Evolutionary conservation across 2,113 vertebrate genomes (phyloP).

Genomic region (Spermophilus dauricus): DNA sequence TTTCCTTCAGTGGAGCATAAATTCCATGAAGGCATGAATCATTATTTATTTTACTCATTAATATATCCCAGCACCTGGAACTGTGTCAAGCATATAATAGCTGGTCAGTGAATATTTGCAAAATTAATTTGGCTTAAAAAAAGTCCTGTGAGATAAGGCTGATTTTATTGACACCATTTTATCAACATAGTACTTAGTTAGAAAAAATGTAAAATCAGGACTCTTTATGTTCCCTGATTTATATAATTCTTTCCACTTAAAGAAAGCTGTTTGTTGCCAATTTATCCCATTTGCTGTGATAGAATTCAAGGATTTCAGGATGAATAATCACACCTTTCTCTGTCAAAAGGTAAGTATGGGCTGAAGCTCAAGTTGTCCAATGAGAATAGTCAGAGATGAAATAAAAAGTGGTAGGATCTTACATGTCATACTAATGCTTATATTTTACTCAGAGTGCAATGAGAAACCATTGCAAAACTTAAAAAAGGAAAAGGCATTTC

Average conservation of each 20-base stretch:
- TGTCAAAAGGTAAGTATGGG: background rate
- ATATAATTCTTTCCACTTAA: background rate
- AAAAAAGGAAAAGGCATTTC: background rate
- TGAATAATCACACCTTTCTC: background rate
- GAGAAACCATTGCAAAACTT: background rate
- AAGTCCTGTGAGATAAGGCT: background rate
- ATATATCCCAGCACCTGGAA: background rate
- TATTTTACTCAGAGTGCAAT: background rate
- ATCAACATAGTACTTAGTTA: background rate
- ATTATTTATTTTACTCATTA: background rate
- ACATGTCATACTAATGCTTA: background rate
- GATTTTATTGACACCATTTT: background rate
- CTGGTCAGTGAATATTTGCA: background rate
- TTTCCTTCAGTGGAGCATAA: background rate
- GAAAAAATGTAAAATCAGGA: constrained; percentile 10
- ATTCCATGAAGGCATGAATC: background rate
- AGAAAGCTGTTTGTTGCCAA: background rate
- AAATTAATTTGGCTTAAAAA: background rate
- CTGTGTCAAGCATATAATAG: background rate
- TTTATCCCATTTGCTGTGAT: background rate
- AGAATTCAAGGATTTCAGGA: background rate
- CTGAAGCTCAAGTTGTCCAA: background rate
- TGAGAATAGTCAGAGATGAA: background rate
- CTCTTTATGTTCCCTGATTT: background rate
- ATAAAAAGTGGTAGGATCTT: background rate